Evolutionary conservation across 2,797 vertebrate species (phyloP).

Genomic region (Numenius phaeopus): DNA sequence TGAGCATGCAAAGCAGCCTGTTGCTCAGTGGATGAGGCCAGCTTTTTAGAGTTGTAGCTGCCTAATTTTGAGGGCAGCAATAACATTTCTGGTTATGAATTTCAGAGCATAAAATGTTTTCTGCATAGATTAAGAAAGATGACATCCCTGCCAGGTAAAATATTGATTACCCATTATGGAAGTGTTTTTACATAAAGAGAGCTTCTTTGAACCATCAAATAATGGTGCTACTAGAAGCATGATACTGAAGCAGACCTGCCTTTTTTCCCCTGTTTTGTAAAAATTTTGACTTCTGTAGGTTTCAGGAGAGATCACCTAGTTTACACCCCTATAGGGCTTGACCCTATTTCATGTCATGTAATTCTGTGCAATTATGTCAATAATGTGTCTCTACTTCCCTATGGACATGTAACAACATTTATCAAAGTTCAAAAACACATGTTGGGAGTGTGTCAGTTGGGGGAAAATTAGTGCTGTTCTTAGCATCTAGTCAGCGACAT

Average conservation of each 20-base stretch:
- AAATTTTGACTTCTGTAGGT: not conserved
- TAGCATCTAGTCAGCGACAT: not conserved
- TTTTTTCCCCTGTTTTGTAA: not conserved
- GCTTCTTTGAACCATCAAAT: not conserved
- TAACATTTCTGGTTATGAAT: not conserved
- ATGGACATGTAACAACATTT: not conserved
- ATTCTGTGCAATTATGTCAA: not conserved
- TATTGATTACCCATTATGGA: not conserved
- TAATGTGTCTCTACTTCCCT: not conserved
- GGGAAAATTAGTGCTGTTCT: not conserved
- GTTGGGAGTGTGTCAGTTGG: not conserved
- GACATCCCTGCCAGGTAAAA: not conserved
- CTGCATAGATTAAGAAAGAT: conserved; percentile 1
- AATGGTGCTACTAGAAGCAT: not conserved
- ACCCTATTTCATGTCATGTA: not conserved
- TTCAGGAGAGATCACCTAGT: not conserved
- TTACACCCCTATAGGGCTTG: not conserved
- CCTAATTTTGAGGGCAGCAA: not conserved
- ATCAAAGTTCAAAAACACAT: not conserved
- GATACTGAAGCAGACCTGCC: not conserved
- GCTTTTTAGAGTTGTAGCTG: not conserved
- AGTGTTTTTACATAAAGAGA: not conserved
- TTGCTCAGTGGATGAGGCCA: not conserved
- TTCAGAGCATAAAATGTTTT: not conserved
- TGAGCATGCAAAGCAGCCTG: not conserved